Base-by-base conservation (phyloP, 2,888 invertebrate species). In the Antheraea assamensis region DNA sequence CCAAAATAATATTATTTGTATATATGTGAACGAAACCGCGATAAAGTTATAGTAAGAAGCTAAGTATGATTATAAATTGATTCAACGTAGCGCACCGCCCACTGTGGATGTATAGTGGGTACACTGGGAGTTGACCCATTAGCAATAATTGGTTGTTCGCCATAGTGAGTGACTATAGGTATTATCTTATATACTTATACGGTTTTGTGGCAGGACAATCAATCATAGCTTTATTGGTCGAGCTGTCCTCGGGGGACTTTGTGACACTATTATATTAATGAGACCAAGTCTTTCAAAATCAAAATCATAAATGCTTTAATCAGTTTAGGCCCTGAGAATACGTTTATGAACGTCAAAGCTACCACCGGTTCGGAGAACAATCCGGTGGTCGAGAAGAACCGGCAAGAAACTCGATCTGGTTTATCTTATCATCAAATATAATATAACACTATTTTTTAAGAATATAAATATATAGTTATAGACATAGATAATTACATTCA, bases 111-210 rank as follows among this genome's bases (percentile, higher is more conserved):
- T 10, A 64, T 64, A 64, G 61, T 72, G 49, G 64, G 55, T 71
- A 30, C 49, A 66, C 76, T 81, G 88, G 87, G 88, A 88, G 81
- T 86, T 85, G 76, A 84, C 90, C 91, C 92, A 92, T 92, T 92
- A 92, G 80, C 83, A 83, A 86, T 92, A 92, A 93, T 93, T 92
- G 92, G 90, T 70, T 49, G 74, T 75, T 75, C 74, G 73, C 76
- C 76, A 73, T 73, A 74, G 74, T 74, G 73, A 76, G 74, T 74
- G 73, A 76, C 77, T 76, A 75, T 76, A 76, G 76, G 75, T 75
- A 73, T 71, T 71, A 72, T 52, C 64, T 71, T 64, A 71, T 64
- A 71, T 72, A 70, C 31, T 74, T 64, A 73, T 27, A 27, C 55
- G 47, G 42, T 27, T 42, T 58, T 66, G 31, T 72, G 49, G 73